Percentiles rank a stretch among this genome's conserved stretches.
Conservation (phyloP, 2,797 vertebrate species). For the Luscinia luscinia region DNA sequence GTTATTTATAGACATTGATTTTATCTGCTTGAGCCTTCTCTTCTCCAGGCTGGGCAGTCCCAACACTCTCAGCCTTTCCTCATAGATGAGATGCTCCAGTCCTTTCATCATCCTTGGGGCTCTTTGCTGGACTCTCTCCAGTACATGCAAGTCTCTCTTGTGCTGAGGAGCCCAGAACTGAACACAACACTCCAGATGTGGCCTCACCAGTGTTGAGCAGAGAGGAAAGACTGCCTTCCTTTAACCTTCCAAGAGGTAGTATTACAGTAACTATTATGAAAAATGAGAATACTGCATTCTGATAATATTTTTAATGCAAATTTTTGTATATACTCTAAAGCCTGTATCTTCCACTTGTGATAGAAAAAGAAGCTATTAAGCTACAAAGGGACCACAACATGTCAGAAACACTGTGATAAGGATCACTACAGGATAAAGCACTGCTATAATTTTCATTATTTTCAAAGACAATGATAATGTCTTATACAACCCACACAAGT, state of each 20-base stretch:
- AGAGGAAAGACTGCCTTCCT: not conserved
- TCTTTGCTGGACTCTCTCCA: not conserved
- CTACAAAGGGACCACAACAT: not conserved
- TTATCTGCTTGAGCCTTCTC: not conserved
- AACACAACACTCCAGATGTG: not conserved
- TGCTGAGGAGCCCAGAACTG: not conserved
- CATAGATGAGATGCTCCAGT: not conserved
- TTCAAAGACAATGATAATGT: conserved; percentile 50
- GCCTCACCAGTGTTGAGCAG: not conserved
- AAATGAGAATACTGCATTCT: not conserved
- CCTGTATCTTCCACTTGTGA: not conserved
- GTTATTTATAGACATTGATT: not conserved
- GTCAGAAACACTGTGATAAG: conserved; percentile 27
- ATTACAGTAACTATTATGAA: not conserved
- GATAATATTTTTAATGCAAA: not conserved
- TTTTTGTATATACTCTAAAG: not conserved
- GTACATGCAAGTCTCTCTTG: not conserved
- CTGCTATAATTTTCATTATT: conserved; percentile 26
- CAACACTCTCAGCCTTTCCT: not conserved
- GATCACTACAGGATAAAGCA: conserved; percentile 33
- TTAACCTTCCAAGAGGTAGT: not conserved
- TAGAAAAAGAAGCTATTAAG: conserved; percentile 27
- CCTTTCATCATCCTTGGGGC: not conserved
- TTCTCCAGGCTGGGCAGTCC: not conserved
- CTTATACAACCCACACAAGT: conserved; percentile 35